These are phyloP conservation scores for Tineola bisselliella DNA, from an alignment of 2,888 invertebrate genomes.

Conservation along the genomic window DNA sequence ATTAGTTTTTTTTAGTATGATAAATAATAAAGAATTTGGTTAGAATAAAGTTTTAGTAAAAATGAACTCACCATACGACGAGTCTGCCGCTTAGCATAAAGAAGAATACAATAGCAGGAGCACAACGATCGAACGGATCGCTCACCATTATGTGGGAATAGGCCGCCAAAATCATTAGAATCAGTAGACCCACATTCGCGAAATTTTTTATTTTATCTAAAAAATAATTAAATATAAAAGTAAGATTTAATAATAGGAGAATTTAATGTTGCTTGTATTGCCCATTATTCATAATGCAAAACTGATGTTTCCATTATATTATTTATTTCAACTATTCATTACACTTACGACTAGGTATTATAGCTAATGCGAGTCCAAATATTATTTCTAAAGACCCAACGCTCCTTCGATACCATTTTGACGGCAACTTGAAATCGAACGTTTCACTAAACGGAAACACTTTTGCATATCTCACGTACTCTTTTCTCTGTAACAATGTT, in stretches of 20 bases:
- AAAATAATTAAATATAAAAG: slow-evolving; percentile 28
- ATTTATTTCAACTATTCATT: too few relatives aligned
- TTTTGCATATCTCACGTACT: slow-evolving; percentile 96
- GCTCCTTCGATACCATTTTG: slow-evolving; percentile 89
- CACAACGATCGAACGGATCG: slow-evolving; percentile 90
- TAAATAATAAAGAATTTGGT: too few relatives aligned
- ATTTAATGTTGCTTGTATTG: too few relatives aligned
- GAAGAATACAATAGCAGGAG: slow-evolving; percentile 90
- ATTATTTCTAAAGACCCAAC: slow-evolving; percentile 86
- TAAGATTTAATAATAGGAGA: too few relatives aligned
- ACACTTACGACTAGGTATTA: slow-evolving; percentile 85
- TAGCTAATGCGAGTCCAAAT: slow-evolving; percentile 84
- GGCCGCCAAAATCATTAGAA: slow-evolving; percentile 87
- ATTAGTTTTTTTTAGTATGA: too few relatives aligned
- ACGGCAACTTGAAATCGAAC: slow-evolving; percentile 87
- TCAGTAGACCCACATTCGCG: slow-evolving; percentile 84
- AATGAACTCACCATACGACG: slow-evolving; percentile 75
- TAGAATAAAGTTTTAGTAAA: too few relatives aligned
- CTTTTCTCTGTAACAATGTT: slow-evolving; percentile 79
- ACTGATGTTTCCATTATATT: too few relatives aligned
- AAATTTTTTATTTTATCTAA: slow-evolving; percentile 90
- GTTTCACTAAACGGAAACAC: slow-evolving; percentile 86
- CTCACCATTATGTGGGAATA: slow-evolving; percentile 94
- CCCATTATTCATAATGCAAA: too few relatives aligned
- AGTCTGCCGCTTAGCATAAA: slow-evolving; percentile 91